Evolutionary conservation across 2,888 invertebrate species (phyloP), one percentile per base, ranked within the genome.

Genomic region (Carabus problematicus): DNA sequence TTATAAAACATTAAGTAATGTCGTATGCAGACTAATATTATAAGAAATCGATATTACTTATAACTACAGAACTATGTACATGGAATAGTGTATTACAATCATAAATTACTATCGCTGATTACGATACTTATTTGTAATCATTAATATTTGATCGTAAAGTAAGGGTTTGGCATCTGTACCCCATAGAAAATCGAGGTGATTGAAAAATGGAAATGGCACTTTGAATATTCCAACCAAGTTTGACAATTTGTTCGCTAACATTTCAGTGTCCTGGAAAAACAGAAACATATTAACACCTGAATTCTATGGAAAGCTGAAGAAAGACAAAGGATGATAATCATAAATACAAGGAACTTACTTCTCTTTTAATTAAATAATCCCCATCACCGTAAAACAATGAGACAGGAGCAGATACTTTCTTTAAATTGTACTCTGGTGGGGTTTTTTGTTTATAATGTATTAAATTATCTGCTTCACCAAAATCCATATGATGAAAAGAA

Each of bases 151-250:
- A 64, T 87, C 80, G 75, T 88, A 90, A 0, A 91, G 76, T 66
- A 90, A 77, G 2, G 82, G 81, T 64, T 83, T 85, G 0, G 86
- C 87, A 76, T 89, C 84, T 11, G 85, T 86, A 11, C 86, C 91
- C 87, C 88, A 90, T 72, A 89, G 80, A 76, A 90, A 91, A 76
- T 92, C 91, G 71, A 91, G 76, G 77, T 92, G 91, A 76, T 87
- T 90, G 75, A 90, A 91, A 6, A 80, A 79, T 1, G 81, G 75
- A 75, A 85, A 80, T 0, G 86, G 84, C 8, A 91, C 84, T 54
- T 84, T 79, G 79, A 86, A 87, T 72, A 85, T 83, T 11, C 85
- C 86, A 2, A 86, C 83, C 52, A 85, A 81, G 73, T 84, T 87
- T 67, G 85, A 87, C 71, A 85, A 83, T 77, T 83, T 82, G 9